Percentiles rank a stretch among this genome's conserved stretches.
phyloP scores from a whole-genome alignment of 2,888 invertebrate genomes.

The Lydus trimaculatus region DNA sequence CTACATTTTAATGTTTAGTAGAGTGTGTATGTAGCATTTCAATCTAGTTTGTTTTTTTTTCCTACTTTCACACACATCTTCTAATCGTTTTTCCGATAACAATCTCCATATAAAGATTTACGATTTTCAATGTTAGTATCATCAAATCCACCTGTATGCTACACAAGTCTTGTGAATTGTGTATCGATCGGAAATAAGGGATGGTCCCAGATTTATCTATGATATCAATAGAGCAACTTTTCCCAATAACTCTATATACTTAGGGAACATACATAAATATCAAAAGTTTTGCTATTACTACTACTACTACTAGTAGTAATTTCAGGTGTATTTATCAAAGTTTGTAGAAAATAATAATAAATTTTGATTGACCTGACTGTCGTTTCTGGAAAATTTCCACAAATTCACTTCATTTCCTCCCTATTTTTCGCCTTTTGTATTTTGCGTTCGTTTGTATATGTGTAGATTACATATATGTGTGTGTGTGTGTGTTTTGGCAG shows the following conservation, averaged over 20 bases:
- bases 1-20: too few relatives aligned
- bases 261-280: not conserved
- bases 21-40: too few relatives aligned
- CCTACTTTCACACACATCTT: too few relatives aligned
- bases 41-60: too few relatives aligned
- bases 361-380: not conserved
- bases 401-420: not conserved
- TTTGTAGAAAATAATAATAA: not conserved
- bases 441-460: not conserved
- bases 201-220: not conserved
- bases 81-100: too few relatives aligned
- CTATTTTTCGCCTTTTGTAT: not conserved
- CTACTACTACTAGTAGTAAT: too few relatives aligned
- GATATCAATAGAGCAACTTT: not conserved
- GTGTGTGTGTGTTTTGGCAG: slow-evolving; percentile 19
- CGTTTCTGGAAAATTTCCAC: not conserved
- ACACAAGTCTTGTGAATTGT: too few relatives aligned
- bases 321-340: not conserved
- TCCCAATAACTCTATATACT: not conserved
- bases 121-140: too few relatives aligned
- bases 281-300: not conserved
- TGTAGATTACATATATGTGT: not conserved
- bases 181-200: not conserved
- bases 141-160: too few relatives aligned
- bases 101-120: too few relatives aligned